Conservation (phyloP, 92 coral and sea anemone species). For the Epizoanthus rinbou region DNA sequence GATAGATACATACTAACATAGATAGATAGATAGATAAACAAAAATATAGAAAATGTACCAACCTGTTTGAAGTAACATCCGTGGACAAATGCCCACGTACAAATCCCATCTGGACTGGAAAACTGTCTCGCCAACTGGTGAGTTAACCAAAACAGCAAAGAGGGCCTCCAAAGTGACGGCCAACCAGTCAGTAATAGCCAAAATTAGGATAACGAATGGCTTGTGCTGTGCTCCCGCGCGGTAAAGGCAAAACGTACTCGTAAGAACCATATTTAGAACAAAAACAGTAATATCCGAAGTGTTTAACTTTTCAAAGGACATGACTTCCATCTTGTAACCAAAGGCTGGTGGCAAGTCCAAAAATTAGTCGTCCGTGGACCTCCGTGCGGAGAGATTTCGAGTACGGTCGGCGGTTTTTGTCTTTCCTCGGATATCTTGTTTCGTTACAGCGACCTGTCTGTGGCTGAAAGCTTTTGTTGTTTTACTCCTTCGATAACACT, state of each 20-base stretch:
- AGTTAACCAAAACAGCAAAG: conserved; percentile 4
- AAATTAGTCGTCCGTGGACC: no score
- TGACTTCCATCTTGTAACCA: conserved; percentile 16
- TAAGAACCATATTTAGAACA: conserved; percentile 25
- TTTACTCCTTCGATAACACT: no score
- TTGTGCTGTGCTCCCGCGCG: conserved; percentile 26
- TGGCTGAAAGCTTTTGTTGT: no score
- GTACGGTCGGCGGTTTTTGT: not conserved
- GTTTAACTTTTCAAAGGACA: conserved; percentile 5
- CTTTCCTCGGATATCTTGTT: no score
- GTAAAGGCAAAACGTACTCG: conserved; percentile 22
- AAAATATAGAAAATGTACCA: not conserved
- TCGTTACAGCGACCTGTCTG: no score
- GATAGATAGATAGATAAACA: not conserved
- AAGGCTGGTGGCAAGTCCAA: conserved; percentile 1
- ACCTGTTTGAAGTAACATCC: conserved; percentile 47
- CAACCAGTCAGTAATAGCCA: conserved; percentile 35
- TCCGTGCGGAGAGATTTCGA: not conserved
- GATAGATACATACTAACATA: not conserved
- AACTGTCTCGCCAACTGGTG: not conserved
- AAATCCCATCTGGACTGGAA: not conserved
- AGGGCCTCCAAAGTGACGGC: conserved; percentile 24
- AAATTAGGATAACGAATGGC: conserved; percentile 3
- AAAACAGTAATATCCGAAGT: conserved; percentile 38
- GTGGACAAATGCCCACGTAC: conserved; percentile 17